Base-by-base conservation (phyloP, 2,888 invertebrate species). In the Megaustenia siamemsis region DNA sequence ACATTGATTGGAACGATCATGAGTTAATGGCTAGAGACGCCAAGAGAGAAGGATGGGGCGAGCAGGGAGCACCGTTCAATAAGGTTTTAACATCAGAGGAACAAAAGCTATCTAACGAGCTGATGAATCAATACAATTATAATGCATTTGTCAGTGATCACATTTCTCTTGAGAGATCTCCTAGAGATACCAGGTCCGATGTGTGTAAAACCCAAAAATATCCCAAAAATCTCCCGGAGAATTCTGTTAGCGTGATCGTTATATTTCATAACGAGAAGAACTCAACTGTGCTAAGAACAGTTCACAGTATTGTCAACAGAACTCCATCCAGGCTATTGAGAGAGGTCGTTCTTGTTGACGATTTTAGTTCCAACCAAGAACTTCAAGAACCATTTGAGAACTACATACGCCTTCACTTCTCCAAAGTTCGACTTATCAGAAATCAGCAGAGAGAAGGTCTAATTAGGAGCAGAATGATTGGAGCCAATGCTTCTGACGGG, bases 271-370 rank as follows among this genome's bases (percentile, higher is more conserved):
- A 86, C 73, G 86, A 86, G 53, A 75, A 68, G 53, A 76, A 85
- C 18, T 71, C 86, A 8, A 85, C 83, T 0, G 45, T 86, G 24
- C 56, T 86, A 2, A 71, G 86, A 56, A 68, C 85, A 28, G 53
- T 83, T 38, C 82, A 83, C 66, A 68, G 83, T 32, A 75, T 86
- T 24, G n/a, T 83, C 40, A 56, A 82, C 24, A 71, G 85, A 6
- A 73, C 85, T n/a, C 86, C 82, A 3, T 32, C 32, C 6, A 45
- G 35, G 5, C 60, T 86, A 12, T 66, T 86, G 10, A 68, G 77
- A 49, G 86, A 86, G 40, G 73, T 86, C 12, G 77, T 86, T 32
- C 76, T 86, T 24, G 86, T 86, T 15, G 86, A 86, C 60, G 86
- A 86, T 38, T 38, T 66, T 35, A 86, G 86, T 40, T 60, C 85